phyloP scores from a whole-genome alignment of 2,113 vertebrate species.

The Vireo altiloquus region DNA sequence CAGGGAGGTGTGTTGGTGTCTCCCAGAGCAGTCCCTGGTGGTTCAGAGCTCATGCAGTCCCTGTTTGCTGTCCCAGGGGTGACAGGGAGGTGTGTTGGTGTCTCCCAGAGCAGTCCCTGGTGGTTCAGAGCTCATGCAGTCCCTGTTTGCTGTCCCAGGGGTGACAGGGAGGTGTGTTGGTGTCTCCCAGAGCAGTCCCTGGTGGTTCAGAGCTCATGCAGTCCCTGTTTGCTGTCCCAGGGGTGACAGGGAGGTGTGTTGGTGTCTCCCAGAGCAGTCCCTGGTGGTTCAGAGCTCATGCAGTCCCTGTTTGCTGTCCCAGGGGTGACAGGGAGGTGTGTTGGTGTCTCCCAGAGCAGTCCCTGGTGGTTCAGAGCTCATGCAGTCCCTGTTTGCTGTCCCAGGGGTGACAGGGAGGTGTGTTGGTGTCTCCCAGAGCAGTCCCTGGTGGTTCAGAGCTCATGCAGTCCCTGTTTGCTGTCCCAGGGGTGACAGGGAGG shows the following conservation, averaged over 20 bases:
- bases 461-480: background rate
- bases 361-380: no score
- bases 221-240: conserved; percentile 33
- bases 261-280: no score
- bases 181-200: no score
- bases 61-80: conserved; percentile 68
- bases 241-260: conserved; percentile 55
- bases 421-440: no score
- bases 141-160: conserved; percentile 52
- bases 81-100: conserved; percentile 46
- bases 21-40: background rate
- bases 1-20: background rate
- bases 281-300: no score
- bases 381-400: background rate
- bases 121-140: no score
- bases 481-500: background rate
- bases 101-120: background rate
- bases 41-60: background rate
- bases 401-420: no score
- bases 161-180: conserved; percentile 37
- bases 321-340: conserved; percentile 68
- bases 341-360: no score
- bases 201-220: no score
- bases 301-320: background rate
- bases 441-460: no score